Percentiles rank a stretch among this genome's conserved stretches.
Evolutionary conservation across 2,888 invertebrate species (phyloP).

Genomic region (Apotomis turbidana): DNA sequence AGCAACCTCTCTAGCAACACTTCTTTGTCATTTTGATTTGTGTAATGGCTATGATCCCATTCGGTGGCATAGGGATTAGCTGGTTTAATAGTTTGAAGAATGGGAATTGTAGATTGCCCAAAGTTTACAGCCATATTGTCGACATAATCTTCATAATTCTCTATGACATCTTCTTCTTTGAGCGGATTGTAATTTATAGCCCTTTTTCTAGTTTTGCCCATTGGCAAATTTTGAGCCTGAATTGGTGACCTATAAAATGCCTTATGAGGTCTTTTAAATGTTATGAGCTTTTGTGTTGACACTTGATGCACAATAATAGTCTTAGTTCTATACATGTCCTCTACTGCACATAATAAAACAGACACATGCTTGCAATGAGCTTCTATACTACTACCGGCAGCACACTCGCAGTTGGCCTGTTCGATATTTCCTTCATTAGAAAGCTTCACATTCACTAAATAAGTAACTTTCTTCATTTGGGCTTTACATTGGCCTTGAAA

Average conservation of each 20-base stretch:
- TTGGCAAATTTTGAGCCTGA: conserved; percentile 22
- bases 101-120: conserved; percentile 7
- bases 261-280: conserved; percentile 6
- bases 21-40: neutral
- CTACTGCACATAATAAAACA: conserved; percentile 3
- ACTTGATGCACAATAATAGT: conserved; percentile 18
- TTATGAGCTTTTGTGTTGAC: conserved; percentile 2
- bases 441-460: neutral
- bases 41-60: conserved; percentile 6
- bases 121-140: conserved; percentile 2
- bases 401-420: conserved; percentile 19
- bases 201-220: conserved; percentile 1
- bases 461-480: conserved; percentile 8
- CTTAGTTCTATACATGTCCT: conserved; percentile 5
- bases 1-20: conserved; percentile 1
- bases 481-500: neutral
- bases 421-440: conserved; percentile 17
- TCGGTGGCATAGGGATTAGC: conserved; percentile 10
- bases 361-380: conserved; percentile 20
- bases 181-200: conserved; percentile 2
- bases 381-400: conserved; percentile 9
- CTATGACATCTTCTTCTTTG: neutral
- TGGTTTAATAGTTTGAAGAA: conserved; percentile 9
- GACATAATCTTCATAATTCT: conserved; percentile 7
- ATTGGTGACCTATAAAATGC: conserved; percentile 8